These are phyloP conservation scores for Lycaon pictus DNA, from an alignment of 2,113 vertebrate genomes.

Conservation along the genomic window DNA sequence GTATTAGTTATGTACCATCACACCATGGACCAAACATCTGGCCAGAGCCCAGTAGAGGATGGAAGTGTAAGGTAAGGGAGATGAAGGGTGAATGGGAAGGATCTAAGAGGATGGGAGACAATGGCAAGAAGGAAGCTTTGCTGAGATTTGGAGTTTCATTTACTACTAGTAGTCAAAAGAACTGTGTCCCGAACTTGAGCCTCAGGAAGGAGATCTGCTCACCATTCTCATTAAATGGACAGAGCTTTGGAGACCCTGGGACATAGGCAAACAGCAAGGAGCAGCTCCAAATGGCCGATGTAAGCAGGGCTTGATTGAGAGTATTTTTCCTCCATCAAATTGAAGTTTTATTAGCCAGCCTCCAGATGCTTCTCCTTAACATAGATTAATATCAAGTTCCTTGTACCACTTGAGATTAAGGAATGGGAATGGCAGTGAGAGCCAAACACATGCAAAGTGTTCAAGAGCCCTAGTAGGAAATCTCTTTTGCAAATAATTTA, in stretches of 20 bases:
- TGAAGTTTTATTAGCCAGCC: constrained; percentile 84
- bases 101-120: not conserved
- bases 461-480: constrained; percentile 67
- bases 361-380: constrained; percentile 85
- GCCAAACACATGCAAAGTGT: constrained; percentile 68
- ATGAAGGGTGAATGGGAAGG: not conserved
- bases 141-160: not conserved
- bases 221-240: not conserved
- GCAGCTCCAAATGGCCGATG: constrained; percentile 25
- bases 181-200: fast-evolving
- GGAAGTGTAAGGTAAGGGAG: not conserved
- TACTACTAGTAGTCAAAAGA: not conserved
- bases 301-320: constrained; percentile 61
- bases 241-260: constrained; percentile 13
- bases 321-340: constrained; percentile 76
- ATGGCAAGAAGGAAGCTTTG: not conserved
- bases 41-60: not conserved
- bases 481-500: not conserved
- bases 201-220: not conserved
- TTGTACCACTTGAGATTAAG: constrained; percentile 67
- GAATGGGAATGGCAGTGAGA: not conserved
- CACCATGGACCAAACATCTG: constrained; percentile 83
- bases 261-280: constrained; percentile 54
- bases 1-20: constrained; percentile 78
- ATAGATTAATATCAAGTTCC: constrained; percentile 83